Evolutionary conservation across 2,113 vertebrate genomes (phyloP), one percentile per base, ranked within the genome.

Genomic region (Anarhynchus alexandrinus): DNA sequence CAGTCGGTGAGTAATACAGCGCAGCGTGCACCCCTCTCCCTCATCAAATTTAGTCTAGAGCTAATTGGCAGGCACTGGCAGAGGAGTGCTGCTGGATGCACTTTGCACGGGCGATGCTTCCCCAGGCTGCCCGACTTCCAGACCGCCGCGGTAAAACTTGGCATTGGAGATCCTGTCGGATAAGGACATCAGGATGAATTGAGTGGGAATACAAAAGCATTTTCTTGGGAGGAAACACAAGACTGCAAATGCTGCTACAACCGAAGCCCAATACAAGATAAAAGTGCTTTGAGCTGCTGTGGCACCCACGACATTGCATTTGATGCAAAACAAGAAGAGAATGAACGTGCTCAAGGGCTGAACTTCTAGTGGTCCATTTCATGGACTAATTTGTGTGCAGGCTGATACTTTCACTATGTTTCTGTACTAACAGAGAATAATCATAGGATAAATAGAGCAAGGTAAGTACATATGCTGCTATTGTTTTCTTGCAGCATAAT

Each of bases 401-500:
- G 59, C 70, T 93, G 81, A 38, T 71, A 58, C 80, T 66, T 84
- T 26, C 36, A 43, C 66, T 25, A 65, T 49, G 40, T 66, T 96
- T 91, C 87, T 91, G 52, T 90, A 85, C 91, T 94, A 93, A 88
- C 43, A 45, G 74, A 72, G 87, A 93, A 81, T 54, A 80, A 92
- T 92, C 86, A 73, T 70, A 77, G 79, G 61, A 82, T 70, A 95
- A 94, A 51, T 15, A 82, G 82, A 97, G 96, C 90, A 96, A 91
- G 91, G 93, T 96, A 94, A 94, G 94, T 79, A 71, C 91, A 91
- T 93, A 95, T 97, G 95, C 92, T 94, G 85, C 90, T 82, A 93
- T 97, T 97, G 86, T 96, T 94, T 97, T 89, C 47, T 96, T 93
- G 94, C 94, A 86, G 89, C 82, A 78, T 96, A 96, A 95, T 23